Evolutionary conservation across 2,888 invertebrate species (phyloP).

Genomic region (Ametastegia equiseti): DNA sequence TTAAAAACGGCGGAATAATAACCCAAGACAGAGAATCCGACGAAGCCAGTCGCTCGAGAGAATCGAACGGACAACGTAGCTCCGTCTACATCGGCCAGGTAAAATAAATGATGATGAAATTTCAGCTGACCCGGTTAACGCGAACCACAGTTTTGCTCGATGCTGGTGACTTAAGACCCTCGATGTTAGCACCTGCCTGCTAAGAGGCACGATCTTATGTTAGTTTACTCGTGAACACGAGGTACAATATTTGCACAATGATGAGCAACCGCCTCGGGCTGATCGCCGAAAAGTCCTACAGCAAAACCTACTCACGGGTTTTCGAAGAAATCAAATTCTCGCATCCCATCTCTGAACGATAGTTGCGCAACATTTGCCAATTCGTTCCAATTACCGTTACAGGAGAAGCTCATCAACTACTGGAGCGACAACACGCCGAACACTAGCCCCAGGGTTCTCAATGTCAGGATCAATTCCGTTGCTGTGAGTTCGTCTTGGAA

Average conservation of each 20-base stretch:
- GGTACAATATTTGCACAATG: neutral
- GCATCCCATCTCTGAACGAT: neutral
- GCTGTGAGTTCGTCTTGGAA: conserved; percentile 65
- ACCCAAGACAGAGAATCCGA: conserved; percentile 68
- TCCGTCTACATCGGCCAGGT: conserved; percentile 74
- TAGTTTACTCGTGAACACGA: neutral
- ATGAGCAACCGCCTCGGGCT: neutral
- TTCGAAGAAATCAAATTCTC: neutral
- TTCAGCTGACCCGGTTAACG: neutral
- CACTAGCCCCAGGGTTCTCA: conserved; percentile 67
- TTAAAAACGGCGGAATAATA: conserved; percentile 68
- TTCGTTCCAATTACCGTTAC: conserved; percentile 56
- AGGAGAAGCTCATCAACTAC: conserved; percentile 73
- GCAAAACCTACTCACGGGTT: no score
- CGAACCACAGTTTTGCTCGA: no score
- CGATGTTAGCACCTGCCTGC: neutral
- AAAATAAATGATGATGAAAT: conserved; percentile 50
- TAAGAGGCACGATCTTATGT: neutral
- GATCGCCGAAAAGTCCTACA: no score
- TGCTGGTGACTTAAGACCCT: neutral
- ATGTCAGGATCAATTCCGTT: conserved; percentile 71
- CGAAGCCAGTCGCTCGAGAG: conserved; percentile 68
- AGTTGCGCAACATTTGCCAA: neutral
- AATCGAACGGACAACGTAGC: conserved; percentile 71
- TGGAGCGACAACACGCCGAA: conserved; percentile 67